Base-by-base conservation (phyloP, 1,140 invertebrate species). In the Drepana arcuata region DNA sequence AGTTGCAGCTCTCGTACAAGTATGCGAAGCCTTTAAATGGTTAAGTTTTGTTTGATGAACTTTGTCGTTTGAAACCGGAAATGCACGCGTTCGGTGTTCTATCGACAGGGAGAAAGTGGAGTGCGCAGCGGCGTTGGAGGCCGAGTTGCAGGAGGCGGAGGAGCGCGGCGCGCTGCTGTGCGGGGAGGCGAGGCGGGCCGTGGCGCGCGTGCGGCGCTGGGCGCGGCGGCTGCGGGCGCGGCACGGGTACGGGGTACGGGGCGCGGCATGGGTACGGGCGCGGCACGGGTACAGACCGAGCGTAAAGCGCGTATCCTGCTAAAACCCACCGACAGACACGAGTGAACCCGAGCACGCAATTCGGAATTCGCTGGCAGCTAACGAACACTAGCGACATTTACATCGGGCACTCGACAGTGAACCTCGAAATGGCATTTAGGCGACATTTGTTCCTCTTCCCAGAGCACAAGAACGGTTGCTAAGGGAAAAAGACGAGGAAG, bases 21-120 rank as follows among this genome's bases (percentile, higher is more conserved):
- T 2, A 5, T 10, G 15, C 18, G 12, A 14, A 7, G 10, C 1
- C 18, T 27, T 16, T 28, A 3, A 7, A 2, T 12, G 7, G 5
- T 12, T 28, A 5, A 12, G 26, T 31, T n/a, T n/a, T n/a, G n/a
- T n/a, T n/a, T n/a, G n/a, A n/a, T n/a, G n/a, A n/a, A n/a, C n/a
- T n/a, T n/a, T n/a, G n/a, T n/a, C n/a, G n/a, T n/a, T n/a, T n/a
- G n/a, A n/a, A n/a, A n/a, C n/a, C n/a, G n/a, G n/a, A n/a, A n/a
- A n/a, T n/a, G n/a, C n/a, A n/a, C n/a, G n/a, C 9, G 18, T 21
- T 21, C 18, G 4, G 18, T 21, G 18, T 9, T 5, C 9, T 21
- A 9, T 21, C 9, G 4, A 4, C 30, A 60, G 63, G 14, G 55
- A 60, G 28, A 50, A 60, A 13, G 33, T 31, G 2, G 12, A 12